phyloP scores from a whole-genome alignment of 2,888 invertebrate species.

The Noctuana brunneofusca region DNA sequence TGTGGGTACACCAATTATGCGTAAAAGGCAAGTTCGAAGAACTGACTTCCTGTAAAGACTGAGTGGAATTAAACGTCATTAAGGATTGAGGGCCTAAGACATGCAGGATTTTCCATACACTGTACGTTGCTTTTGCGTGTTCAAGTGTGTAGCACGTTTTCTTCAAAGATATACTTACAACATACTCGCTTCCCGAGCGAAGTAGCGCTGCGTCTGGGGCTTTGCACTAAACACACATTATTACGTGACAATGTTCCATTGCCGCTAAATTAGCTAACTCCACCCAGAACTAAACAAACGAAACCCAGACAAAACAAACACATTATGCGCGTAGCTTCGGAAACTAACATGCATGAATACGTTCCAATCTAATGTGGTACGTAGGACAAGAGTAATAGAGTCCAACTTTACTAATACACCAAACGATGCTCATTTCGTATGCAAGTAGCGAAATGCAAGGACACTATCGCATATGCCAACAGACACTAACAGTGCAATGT shows the following conservation, averaged over 20 bases:
- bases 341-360: constrained; percentile 12
- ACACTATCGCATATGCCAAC: constrained; percentile 41
- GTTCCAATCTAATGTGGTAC: constrained; percentile 27
- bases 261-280: constrained; percentile 1
- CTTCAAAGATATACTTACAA: too few relatives aligned
- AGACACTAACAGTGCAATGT: constrained; percentile 39
- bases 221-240: not conserved
- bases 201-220: not conserved
- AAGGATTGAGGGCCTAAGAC: too few relatives aligned
- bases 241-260: constrained; percentile 5
- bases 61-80: too few relatives aligned
- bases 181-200: too few relatives aligned
- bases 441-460: constrained; percentile 42
- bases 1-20: too few relatives aligned
- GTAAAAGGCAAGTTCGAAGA: too few relatives aligned
- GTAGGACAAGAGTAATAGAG: constrained; percentile 21
- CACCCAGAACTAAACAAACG: constrained; percentile 5
- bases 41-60: too few relatives aligned
- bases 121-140: too few relatives aligned
- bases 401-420: constrained; percentile 33
- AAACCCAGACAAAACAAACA: constrained; percentile 20
- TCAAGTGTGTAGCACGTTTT: too few relatives aligned
- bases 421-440: constrained; percentile 43
- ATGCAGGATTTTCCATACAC: too few relatives aligned
- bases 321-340: constrained; percentile 31